These are phyloP conservation scores for Podotricha telesiphe DNA, from an alignment of 2,888 invertebrate genomes.

Conservation along the genomic window DNA sequence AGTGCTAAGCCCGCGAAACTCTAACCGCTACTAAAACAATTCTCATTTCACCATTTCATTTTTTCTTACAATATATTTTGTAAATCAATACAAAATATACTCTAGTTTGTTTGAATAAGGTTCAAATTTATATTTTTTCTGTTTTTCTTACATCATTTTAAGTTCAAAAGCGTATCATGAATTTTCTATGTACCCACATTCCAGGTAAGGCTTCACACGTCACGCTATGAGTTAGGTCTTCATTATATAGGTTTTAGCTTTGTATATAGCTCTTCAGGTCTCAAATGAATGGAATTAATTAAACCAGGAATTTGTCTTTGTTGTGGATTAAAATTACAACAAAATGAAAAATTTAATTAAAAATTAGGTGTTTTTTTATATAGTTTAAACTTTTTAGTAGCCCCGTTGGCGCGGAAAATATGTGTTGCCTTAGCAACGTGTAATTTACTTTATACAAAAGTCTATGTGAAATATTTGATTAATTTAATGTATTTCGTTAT, in stretches of 20 bases:
- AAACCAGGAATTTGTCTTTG: not conserved
- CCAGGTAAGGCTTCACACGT: constrained; percentile 37
- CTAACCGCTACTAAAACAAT: constrained; percentile 27
- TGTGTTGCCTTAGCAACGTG: too few relatives aligned
- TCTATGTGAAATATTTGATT: too few relatives aligned
- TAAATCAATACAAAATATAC: constrained; percentile 17
- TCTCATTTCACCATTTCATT: not conserved
- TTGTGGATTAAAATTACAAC: not conserved
- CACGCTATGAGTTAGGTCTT: constrained; percentile 33
- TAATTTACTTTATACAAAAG: too few relatives aligned
- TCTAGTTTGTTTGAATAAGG: not conserved
- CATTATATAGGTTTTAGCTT: constrained; percentile 23
- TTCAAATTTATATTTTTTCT: not conserved
- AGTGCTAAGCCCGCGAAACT: constrained; percentile 16
- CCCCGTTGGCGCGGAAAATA: too few relatives aligned
- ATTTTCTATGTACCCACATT: constrained; percentile 40
- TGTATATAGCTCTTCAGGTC: not conserved
- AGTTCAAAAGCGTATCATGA: constrained; percentile 25
- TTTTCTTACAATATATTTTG: constrained; percentile 4
- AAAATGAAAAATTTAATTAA: too few relatives aligned
- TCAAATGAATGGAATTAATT: not conserved
- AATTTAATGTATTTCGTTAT: too few relatives aligned
- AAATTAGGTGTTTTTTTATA: too few relatives aligned
- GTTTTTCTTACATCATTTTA: constrained; percentile 15
- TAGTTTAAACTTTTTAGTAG: too few relatives aligned